Conservation (phyloP, 2,113 vertebrate genomes). For the Girardinichthys multiradiatus region DNA sequence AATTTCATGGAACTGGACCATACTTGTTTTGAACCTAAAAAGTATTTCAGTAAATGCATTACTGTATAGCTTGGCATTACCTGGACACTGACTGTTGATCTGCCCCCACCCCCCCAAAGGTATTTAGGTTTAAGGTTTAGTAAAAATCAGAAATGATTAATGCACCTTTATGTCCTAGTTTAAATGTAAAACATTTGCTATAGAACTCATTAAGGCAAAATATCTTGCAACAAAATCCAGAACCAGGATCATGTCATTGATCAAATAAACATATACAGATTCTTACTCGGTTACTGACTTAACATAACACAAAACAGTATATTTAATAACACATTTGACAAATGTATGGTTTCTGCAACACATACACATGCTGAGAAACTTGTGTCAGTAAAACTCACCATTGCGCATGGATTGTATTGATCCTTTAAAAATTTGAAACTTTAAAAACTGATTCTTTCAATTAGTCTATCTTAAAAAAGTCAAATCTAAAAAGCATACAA, state of each 20-base stretch:
- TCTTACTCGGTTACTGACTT: neutral
- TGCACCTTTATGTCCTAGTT: neutral
- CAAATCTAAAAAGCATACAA: neutral
- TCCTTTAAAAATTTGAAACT: conserved; percentile 2
- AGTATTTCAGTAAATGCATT: neutral
- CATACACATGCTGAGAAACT: neutral
- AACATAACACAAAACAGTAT: neutral
- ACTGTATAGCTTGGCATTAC: neutral
- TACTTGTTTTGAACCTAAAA: neutral
- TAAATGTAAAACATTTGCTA: conserved; percentile 17
- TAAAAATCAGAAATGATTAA: neutral
- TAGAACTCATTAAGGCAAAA: conserved; percentile 2
- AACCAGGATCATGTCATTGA: neutral
- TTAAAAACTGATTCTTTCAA: conserved; percentile 1
- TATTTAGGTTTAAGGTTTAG: neutral
- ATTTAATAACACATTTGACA: neutral
- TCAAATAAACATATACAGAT: neutral
- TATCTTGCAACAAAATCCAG: neutral
- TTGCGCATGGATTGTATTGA: conserved; percentile 16
- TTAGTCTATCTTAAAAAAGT: neutral
- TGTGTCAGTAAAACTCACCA: conserved; percentile 63
- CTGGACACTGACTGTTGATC: no score
- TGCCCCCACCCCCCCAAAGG: no score
- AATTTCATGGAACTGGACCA: neutral
- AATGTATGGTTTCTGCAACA: neutral